Evolutionary conservation across 2,888 invertebrate genomes (phyloP), one percentile per base, ranked within the genome.

Genomic region (Thecocarcelia acutangulata): DNA sequence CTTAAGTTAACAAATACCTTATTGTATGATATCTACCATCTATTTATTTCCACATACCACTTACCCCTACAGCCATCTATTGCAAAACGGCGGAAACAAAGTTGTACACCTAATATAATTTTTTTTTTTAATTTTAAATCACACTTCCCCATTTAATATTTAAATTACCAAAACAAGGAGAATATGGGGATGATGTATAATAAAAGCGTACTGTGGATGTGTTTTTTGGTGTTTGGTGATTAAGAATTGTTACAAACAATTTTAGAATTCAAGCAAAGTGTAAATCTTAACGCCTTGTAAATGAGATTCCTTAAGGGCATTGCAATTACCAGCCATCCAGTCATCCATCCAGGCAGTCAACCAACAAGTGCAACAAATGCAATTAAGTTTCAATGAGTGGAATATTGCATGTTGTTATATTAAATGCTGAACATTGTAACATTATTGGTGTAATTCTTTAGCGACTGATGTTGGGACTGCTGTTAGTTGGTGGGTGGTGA

Each of bases 341-440:
- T 75, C 54, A 13, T 56, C 13, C 15, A 24, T 24, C 28, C 42
- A 56, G 24, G 6, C 72, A 66, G 44, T 40, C 70, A 66, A 61
- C 80, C 48, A 78, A 42, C 58, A 70, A 80, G 78, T 81, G 84
- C 83, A 83, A 82, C 78, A 83, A 83, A 83, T 80, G 82, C 83
- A 83, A 80, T 84, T 79, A 81, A 81, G 61, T 68, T 75, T 73
- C 72, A 78, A 78, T 72, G 72, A 64, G 64, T 17, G n/a, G 17
- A 72, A 68, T 61, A 24, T 69, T 52, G 61, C 61, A 54, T 69
- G 68, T 68, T 76, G 59, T 50, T 58, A 56, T 42, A 64, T 33
- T 33, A 17, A 42, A 4, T 15, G 24, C 15, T 58, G n/a, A 9
- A 15, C 8, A 50, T 8, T 56, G 21, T 37, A 15, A 37, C 12